Conservation (phyloP, 2,797 vertebrate species). For the Tokudaia tokunoshimensis region DNA sequence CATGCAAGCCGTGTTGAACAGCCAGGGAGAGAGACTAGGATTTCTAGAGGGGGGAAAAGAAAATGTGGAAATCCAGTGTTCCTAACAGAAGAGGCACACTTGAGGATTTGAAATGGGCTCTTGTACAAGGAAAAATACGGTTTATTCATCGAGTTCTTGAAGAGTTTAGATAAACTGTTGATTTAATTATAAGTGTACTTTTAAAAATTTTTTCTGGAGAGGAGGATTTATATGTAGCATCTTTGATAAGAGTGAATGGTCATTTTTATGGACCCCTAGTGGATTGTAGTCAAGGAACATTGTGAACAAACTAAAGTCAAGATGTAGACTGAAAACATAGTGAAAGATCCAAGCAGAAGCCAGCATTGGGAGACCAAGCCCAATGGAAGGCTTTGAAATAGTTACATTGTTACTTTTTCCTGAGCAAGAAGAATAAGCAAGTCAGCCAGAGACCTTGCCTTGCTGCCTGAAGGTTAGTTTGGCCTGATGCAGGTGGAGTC, state of each 20-base stretch:
- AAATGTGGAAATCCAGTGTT: slow-evolving; percentile 31
- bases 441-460: background rate
- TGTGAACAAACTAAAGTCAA: slow-evolving; percentile 6
- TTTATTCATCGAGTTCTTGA: background rate
- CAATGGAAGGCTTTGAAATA: background rate
- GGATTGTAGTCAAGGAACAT: background rate
- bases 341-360: background rate
- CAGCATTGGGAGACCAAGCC: background rate
- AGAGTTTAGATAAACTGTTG: background rate
- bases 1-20: background rate
- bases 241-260: slow-evolving; percentile 7
- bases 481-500: background rate
- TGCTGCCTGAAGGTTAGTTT: background rate
- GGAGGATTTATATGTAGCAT: background rate
- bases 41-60: slow-evolving; percentile 1
- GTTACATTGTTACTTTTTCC: background rate
- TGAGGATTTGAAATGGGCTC: slow-evolving; percentile 11
- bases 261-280: background rate
- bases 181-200: background rate
- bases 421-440: background rate
- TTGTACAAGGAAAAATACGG: background rate
- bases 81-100: background rate
- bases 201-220: background rate
- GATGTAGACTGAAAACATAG: background rate
- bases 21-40: background rate